Evolutionary conservation across 2,113 vertebrate genomes (phyloP).

Genomic region (Alligator mississippiensis): DNA sequence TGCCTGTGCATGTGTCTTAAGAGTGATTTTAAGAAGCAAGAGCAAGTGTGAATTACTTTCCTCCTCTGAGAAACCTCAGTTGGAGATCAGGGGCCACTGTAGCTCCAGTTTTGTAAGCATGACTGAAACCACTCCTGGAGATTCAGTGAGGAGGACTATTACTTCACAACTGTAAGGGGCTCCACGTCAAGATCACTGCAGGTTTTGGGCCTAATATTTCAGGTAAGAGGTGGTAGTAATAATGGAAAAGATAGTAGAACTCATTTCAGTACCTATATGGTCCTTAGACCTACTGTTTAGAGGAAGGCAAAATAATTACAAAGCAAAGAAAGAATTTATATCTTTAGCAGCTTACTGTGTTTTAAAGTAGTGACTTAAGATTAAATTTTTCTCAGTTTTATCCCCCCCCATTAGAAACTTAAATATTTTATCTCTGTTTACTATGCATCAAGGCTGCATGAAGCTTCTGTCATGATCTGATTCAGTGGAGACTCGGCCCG

Average conservation of each 20-base stretch:
- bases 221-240: rapidly evolving
- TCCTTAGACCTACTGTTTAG: background rate
- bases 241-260: no score
- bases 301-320: background rate
- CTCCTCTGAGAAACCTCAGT: background rate
- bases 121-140: background rate
- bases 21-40: background rate
- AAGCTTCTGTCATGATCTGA: no score
- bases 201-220: rapidly evolving
- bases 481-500: no score
- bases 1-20: rapidly evolving
- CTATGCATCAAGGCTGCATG: no score
- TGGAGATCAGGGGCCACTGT: background rate
- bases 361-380: rapidly evolving
- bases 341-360: background rate
- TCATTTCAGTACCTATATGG: no score
- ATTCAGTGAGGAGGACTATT: background rate
- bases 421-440: background rate
- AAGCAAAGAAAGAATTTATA: background rate
- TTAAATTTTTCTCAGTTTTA: background rate
- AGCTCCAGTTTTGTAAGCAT: background rate
- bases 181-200: background rate
- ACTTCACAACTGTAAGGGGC: background rate
- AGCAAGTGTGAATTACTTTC: rapidly evolving
- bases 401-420: background rate